Base-by-base conservation (phyloP, 2,888 invertebrate genomes). In the Melipona bicolor region DNA sequence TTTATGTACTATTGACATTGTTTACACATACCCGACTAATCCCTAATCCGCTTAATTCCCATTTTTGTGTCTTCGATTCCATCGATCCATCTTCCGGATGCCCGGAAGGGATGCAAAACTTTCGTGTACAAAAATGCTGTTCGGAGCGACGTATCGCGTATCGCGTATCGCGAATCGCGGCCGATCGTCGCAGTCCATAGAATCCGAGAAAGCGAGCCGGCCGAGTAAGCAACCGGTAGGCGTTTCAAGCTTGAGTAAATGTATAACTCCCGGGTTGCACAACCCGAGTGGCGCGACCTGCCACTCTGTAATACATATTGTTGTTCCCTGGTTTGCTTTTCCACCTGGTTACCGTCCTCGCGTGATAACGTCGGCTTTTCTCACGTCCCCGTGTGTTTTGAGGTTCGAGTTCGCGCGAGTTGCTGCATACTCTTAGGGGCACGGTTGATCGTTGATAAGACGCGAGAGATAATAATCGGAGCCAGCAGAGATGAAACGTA, bases 81-180 rank as follows among this genome's bases (percentile, higher is more conserved):
- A 62, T n/a, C 32, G 36, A n/a, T 27, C 19, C 74, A 61, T 19
- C 87, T 89, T 87, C 89, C 88, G 90, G 88, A 90, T 90, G 87
- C 89, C 88, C 64, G 36, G 32, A 50, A 27, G 27, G 32, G 59
- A 59, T 69, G 74, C 52, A 32, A 32, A 32, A 32, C 70, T 75
- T 68, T 69, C 59, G 80, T 79, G 74, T 78, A 76, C 77, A 84
- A 77, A 72, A 61, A 72, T 67, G 13, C 32, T 43, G 79, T 84
- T 77, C 69, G 52, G 54, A 52, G 3, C 59, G 75, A 75, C 64
- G 49, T 73, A 65, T 65, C 27, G 11, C 21, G 64, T 50, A 3
- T 11, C 27, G 11, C n/a, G 64, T 50, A 3, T 11, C 4, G 61
- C n/a, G 78, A 76, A 85, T 85, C 54, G 77, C 50, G 64, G 65